These are phyloP conservation scores for Drosophila azteca DNA, from an alignment of 1,140 invertebrate genomes.

Conservation along the genomic window DNA sequence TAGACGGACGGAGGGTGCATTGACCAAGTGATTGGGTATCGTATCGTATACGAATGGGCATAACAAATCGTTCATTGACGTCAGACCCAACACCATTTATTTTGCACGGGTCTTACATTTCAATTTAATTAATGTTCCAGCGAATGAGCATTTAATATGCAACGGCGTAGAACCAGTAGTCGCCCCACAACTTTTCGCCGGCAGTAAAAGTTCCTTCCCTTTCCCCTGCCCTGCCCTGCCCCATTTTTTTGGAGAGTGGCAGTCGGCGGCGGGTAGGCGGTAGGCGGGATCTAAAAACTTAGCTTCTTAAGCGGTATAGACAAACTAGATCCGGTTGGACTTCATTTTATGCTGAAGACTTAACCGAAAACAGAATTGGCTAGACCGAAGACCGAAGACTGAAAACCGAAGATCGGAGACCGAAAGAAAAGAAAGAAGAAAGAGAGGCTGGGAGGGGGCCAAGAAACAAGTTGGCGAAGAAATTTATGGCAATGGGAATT, in stretches of 20 bases:
- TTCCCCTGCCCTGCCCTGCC: neutral
- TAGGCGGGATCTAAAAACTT: slow-evolving; percentile 18
- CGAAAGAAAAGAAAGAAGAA: slow-evolving; percentile 53
- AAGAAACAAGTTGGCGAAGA: slow-evolving; percentile 52
- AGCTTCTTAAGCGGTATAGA: slow-evolving; percentile 9
- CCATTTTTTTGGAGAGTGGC: slow-evolving; percentile 6
- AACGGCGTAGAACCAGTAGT: slow-evolving; percentile 76
- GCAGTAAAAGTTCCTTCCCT: slow-evolving; percentile 43
- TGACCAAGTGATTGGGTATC: slow-evolving; percentile 43
- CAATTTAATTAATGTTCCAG: slow-evolving; percentile 48
- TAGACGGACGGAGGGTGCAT: slow-evolving; percentile 48
- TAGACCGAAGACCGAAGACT: slow-evolving; percentile 9
- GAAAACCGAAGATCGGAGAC: slow-evolving; percentile 38
- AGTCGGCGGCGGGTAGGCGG: neutral
- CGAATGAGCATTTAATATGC: slow-evolving; percentile 55
- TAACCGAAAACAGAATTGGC: slow-evolving; percentile 38
- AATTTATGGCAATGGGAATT: slow-evolving; percentile 68
- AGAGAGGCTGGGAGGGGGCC: slow-evolving; percentile 40
- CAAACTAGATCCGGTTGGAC: slow-evolving; percentile 76
- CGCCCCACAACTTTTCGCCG: slow-evolving; percentile 37
- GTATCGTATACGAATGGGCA: slow-evolving; percentile 17
- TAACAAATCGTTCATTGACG: slow-evolving; percentile 47
- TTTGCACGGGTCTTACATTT: slow-evolving; percentile 27
- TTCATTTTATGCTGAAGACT: slow-evolving; percentile 43
- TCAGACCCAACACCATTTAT: slow-evolving; percentile 45